Evolutionary conservation across 2,113 vertebrate genomes (phyloP).

Genomic region (Pristiophorus japonicus): DNA sequence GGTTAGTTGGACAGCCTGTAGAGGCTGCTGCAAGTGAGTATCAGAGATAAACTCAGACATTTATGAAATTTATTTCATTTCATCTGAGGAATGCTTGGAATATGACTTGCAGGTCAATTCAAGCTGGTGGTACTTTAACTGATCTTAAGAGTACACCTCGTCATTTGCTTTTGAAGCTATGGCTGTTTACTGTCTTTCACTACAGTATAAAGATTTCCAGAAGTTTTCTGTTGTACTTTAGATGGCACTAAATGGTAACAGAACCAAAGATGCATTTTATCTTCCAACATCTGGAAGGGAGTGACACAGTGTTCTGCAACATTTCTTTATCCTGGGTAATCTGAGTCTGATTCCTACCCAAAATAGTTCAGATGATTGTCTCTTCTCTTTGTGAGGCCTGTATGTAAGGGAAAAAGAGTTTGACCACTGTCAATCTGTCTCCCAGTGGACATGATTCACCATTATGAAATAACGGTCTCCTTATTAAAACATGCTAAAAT

Average conservation of each 20-base stretch:
- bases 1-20: not conserved
- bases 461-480: not conserved
- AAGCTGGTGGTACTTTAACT: not conserved
- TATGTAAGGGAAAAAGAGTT: not conserved
- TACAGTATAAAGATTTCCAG: constrained; percentile 23
- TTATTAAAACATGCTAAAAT: not conserved
- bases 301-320: not conserved
- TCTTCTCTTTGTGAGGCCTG: not conserved
- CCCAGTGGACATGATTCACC: not conserved
- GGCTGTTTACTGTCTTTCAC: constrained; percentile 13
- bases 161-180: constrained; percentile 25
- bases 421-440: not conserved
- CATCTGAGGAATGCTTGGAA: not conserved
- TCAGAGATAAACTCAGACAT: not conserved
- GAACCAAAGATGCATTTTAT: constrained; percentile 31
- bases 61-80: constrained; percentile 14
- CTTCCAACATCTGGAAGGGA: not conserved
- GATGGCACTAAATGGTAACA: not conserved
- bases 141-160: not conserved
- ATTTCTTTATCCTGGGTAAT: not conserved
- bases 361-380: constrained; percentile 25
- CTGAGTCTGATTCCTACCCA: not conserved
- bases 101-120: not conserved
- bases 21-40: not conserved
- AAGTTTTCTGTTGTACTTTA: constrained; percentile 26